These are phyloP conservation scores for Porites rus DNA, from an alignment of 92 coral and sea anemone species.

Conservation along the genomic window DNA sequence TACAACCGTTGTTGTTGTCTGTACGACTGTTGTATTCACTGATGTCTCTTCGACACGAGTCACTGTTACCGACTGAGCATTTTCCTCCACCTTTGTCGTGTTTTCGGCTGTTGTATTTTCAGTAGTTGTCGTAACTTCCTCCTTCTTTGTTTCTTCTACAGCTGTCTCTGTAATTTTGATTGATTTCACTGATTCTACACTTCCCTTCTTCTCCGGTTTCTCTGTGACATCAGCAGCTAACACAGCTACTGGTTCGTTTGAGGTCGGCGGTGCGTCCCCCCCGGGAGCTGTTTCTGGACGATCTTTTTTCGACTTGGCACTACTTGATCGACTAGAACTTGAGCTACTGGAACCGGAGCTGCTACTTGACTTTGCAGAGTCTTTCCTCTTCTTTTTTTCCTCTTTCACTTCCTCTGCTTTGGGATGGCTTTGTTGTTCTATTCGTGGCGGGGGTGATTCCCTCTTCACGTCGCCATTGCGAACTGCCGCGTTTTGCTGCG, in stretches of 20 bases:
- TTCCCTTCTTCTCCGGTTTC: slow-evolving; percentile 27
- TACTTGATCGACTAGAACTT: slow-evolving; percentile 50
- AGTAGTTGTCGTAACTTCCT: too few relatives aligned
- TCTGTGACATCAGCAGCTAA: neutral
- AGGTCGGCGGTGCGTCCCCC: slow-evolving; percentile 23
- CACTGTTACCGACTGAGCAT: neutral
- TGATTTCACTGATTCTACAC: slow-evolving; percentile 1
- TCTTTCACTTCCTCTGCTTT: slow-evolving; percentile 18
- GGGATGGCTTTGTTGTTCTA: slow-evolving; percentile 40
- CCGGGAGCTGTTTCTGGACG: slow-evolving; percentile 56
- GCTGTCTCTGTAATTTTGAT: slow-evolving; percentile 1
- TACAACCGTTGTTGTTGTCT: neutral
- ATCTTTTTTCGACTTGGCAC: slow-evolving; percentile 27
- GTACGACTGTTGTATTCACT: neutral
- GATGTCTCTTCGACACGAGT: too few relatives aligned
- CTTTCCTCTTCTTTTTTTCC: slow-evolving; percentile 22
- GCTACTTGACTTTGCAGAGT: slow-evolving; percentile 52
- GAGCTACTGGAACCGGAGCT: slow-evolving; percentile 50
- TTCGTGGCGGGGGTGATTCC: slow-evolving; percentile 51
- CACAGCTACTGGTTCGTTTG: neutral
- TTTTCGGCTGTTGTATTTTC: neutral
- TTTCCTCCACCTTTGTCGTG: slow-evolving; percentile 3
- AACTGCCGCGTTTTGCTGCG: slow-evolving; percentile 34
- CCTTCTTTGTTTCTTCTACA: neutral
- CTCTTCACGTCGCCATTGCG: slow-evolving; percentile 76